Base-by-base conservation (phyloP, 2,113 vertebrate genomes). In the Chrysemys picta region DNA sequence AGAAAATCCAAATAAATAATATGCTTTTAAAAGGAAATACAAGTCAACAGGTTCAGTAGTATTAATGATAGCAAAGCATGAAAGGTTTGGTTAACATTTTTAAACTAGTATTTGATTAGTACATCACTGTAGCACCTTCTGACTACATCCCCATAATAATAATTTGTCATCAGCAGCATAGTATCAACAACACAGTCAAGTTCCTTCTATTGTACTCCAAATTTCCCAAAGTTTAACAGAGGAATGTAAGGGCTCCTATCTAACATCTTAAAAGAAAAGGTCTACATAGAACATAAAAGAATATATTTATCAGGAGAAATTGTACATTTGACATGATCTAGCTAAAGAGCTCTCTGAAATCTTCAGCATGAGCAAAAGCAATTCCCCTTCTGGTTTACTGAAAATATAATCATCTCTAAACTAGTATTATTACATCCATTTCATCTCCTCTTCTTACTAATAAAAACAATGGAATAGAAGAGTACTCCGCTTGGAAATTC, bases 401-500 rank as follows among this genome's bases (percentile, higher is more conserved):
- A 86, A 96, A 96, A 94, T 35, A 52, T 31, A 93, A 93, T 87
- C 89, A 75, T 91, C 75, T 85, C 50, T 87, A 87, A 52, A 82
- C 50, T 87, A 87, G 85, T 95, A 91, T 92, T 65, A 89, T 78
- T 47, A 80, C 25, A 62, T 5, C 69, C 17, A 89, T 81, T 89
- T 89, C 47, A 35, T 93, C 83, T n/a, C 57, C 8, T 85, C 91
- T 75, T 93, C 31, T 49, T 95, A 85, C 85, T 57, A 93, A 88
- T 57, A 56, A 90, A 95, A 95, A 89, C 85, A 95, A 76, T 45
- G 7, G n/a, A 81, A 93, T 11, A 82, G 2, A 91, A 80, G 9
- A 90, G 85, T 83, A 84, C 31, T 79, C 69, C 21, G 95, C 93
- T 59, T 91, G 8, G 93, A 91, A 88, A 62, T 59, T 76, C 47